Conservation (phyloP, 2,113 vertebrate species). For the Dasypus novemcinctus region DNA sequence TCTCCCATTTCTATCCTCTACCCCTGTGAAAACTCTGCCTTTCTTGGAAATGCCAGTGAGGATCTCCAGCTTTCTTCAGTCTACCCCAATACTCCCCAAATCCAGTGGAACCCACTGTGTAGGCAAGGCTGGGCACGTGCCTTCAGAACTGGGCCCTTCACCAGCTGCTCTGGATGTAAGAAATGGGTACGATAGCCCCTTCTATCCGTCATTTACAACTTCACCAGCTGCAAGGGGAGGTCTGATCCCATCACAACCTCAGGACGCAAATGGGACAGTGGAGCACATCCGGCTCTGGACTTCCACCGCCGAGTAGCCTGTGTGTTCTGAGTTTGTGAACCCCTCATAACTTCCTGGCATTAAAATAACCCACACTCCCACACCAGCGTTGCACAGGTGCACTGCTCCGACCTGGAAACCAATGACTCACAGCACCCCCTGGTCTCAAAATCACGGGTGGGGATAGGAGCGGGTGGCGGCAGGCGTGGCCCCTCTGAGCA, state of each 20-base stretch:
- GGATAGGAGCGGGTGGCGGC: too few species aligned
- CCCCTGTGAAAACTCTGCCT: rapidly evolving
- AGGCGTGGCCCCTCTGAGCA: too few species aligned
- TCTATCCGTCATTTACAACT: rapidly evolving
- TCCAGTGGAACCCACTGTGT: rapidly evolving
- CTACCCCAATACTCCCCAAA: rapidly evolving
- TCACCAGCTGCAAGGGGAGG: too few species aligned
- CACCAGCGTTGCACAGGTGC: neutral
- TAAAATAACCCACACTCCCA: neutral
- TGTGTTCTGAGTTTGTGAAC: neutral
- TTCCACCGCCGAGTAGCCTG: rapidly evolving
- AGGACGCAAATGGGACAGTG: rapidly evolving
- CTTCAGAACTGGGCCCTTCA: rapidly evolving
- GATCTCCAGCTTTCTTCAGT: rapidly evolving
- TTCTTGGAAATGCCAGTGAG: neutral
- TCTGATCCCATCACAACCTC: neutral
- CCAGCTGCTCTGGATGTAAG: rapidly evolving
- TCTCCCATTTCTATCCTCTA: rapidly evolving
- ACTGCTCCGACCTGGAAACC: neutral
- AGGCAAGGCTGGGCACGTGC: rapidly evolving
- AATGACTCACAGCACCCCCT: neutral
- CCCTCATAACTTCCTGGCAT: rapidly evolving
- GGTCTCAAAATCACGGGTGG: neutral
- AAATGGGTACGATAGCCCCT: rapidly evolving
- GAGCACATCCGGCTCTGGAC: rapidly evolving